A percentile compares a stretch with the other conserved stretches of the same genome.
phyloP scores from a whole-genome alignment of 2,113 vertebrate genomes.

The Parus major region DNA sequence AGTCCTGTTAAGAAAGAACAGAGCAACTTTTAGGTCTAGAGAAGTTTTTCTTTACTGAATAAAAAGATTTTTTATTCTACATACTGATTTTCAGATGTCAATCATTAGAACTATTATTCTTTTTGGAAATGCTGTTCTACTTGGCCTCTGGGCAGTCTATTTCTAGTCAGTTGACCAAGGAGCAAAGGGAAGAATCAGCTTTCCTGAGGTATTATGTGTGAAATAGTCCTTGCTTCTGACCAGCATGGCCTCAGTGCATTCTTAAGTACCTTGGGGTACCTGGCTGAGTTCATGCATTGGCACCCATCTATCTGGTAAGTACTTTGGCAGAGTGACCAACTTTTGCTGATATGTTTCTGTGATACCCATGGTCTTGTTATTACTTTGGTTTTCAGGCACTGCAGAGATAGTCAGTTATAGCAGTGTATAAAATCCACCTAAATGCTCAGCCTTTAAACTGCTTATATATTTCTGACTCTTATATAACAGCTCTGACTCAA shows the following conservation, averaged over 20 bases:
- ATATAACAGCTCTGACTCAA: not conserved
- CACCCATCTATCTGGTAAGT: not conserved
- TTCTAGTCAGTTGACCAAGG: not conserved
- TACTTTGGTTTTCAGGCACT: not conserved
- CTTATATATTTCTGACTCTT: not conserved
- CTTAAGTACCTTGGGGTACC: not conserved
- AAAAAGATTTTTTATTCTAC: not conserved
- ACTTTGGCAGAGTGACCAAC: not conserved
- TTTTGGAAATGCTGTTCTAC: not conserved
- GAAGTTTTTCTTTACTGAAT: not conserved
- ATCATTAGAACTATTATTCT: not conserved
- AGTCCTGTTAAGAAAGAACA: conserved; percentile 26
- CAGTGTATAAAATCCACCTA: not conserved
- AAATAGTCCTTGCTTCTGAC: not conserved
- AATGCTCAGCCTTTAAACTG: not conserved
- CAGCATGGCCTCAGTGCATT: not conserved
- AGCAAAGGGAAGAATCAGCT: not conserved
- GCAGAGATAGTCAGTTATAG: not conserved
- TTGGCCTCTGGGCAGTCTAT: not conserved
- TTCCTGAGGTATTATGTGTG: not conserved
- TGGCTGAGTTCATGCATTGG: not conserved
- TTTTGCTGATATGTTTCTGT: not conserved
- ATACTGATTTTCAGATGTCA: not conserved
- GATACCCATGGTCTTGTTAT: not conserved
- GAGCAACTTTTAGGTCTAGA: not conserved